Evolutionary conservation across 2,797 vertebrate species (phyloP), one percentile per base, ranked within the genome.

Genomic region (Cichlasoma orientale): DNA sequence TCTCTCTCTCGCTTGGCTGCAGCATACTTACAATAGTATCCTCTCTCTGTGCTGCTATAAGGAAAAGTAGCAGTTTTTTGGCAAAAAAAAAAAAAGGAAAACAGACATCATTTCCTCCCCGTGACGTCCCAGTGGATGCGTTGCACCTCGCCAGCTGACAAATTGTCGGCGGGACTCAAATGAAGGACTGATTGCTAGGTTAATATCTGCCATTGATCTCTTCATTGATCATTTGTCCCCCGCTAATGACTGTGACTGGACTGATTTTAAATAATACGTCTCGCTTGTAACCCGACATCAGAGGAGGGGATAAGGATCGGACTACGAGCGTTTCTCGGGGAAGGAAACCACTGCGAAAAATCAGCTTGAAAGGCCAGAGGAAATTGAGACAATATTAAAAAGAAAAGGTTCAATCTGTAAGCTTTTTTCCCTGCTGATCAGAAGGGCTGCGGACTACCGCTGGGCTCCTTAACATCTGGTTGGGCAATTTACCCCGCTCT

Each of bases 391-490:
- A 82, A 92, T 92, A 93, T 92, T 93, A 88, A 88, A 78, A 90
- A 87, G 75, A 87, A 88, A 90, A 90, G 83, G 84, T 86, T 80
- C 88, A 93, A 89, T 93, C 91, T 93, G 86, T 27, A 66, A 86
- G 91, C 76, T 75, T 83, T 88, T 85, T 82, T 77, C 74, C 89
- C 84, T 55, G 80, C 89, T 95, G 95, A 95, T 94, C 94, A 94
- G 91, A 92, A 86, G 87, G 78, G 59, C 87, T 86, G 79, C 13
- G 76, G 83, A 91, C 94, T 88, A 94, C 92, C 79, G 82, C 94
- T 92, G 93, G 80, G 91, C 86, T 94, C 87, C 89, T 90, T 91
- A 90, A 95, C 95, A 95, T 96, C 94, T 95, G 94, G 90, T 85
- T 44, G 83, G 90, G 93, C 94, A 95, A 95, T 95, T 95, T 94